Evolutionary conservation across 2,888 invertebrate genomes (phyloP).

Genomic region (Biston betularia): DNA sequence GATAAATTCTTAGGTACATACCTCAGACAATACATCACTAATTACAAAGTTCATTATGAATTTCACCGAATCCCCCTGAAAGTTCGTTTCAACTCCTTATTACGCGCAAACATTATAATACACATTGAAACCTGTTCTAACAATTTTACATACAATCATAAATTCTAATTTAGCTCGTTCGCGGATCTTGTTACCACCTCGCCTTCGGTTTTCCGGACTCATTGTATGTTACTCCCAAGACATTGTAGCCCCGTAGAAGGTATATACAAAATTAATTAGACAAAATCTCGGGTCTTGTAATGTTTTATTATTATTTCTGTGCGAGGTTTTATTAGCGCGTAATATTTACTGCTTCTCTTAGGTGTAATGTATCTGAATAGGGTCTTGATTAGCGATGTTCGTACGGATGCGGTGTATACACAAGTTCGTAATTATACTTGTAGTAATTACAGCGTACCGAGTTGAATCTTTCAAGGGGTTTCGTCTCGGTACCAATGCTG

Average conservation of each 20-base stretch:
- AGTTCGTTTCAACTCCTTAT: slow-evolving; percentile 65
- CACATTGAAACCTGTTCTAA: slow-evolving; percentile 78
- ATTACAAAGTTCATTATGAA: slow-evolving; percentile 67
- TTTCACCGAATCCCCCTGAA: slow-evolving; percentile 61
- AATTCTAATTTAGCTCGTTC: slow-evolving; percentile 83
- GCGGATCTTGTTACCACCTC: slow-evolving; percentile 80
- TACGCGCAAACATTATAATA: slow-evolving; percentile 67
- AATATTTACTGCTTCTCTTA: slow-evolving; percentile 81
- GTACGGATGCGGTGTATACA: slow-evolving; percentile 63
- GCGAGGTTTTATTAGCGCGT: slow-evolving; percentile 78
- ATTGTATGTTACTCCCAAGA: slow-evolving; percentile 84
- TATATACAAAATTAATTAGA: slow-evolving; percentile 85
- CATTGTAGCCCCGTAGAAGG: slow-evolving; percentile 77
- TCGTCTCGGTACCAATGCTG: slow-evolving; percentile 72
- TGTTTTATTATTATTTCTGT: slow-evolving; percentile 85
- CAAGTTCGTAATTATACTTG: slow-evolving; percentile 81
- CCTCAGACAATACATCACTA: slow-evolving; percentile 48
- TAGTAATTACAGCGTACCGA: slow-evolving; percentile 80
- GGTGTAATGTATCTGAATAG: slow-evolving; percentile 79
- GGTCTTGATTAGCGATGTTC: slow-evolving; percentile 78
- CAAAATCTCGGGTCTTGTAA: slow-evolving; percentile 82
- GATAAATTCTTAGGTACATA: slow-evolving; percentile 13
- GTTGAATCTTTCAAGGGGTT: slow-evolving; percentile 71
- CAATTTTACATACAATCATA: slow-evolving; percentile 85
- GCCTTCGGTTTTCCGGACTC: slow-evolving; percentile 78